Percentiles rank a stretch among this genome's conserved stretches.
Evolutionary conservation across 2,797 vertebrate species (phyloP).

Genomic region (Urocyon cinereoargenteus): DNA sequence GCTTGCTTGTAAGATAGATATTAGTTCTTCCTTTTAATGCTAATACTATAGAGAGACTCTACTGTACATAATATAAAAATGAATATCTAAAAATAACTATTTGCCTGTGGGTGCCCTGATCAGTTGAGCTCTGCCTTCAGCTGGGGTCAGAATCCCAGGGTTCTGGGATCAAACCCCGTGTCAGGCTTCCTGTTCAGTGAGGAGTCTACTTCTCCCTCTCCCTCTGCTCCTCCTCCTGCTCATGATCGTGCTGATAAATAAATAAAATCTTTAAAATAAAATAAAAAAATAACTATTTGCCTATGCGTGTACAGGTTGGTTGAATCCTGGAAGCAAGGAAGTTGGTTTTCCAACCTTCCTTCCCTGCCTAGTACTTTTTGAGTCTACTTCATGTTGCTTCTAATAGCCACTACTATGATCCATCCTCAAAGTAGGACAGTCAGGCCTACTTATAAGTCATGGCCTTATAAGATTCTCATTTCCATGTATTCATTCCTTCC

Average conservation of each 20-base stretch:
- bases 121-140: background rate
- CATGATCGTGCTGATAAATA: background rate
- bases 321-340: constrained; percentile 15
- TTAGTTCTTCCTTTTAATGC: constrained; percentile 35
- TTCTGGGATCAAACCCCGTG: background rate
- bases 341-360: background rate
- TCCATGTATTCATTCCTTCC: background rate
- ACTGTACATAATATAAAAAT: constrained; percentile 43
- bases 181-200: background rate
- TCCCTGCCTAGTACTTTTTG: background rate
- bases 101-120: background rate
- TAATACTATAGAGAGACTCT: constrained; percentile 16
- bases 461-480: background rate
- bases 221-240: background rate
- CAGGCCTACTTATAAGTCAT: background rate
- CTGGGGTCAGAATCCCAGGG: background rate
- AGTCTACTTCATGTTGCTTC: background rate
- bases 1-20: background rate
- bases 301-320: background rate
- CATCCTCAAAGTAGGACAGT: background rate
- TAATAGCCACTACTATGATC: background rate
- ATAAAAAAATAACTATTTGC: constrained; percentile 52
- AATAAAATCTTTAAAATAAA: background rate
- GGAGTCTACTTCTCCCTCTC: background rate
- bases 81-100: constrained; percentile 46